Conservation (phyloP, 1,140 invertebrate species). For the Ceratina australensis region DNA sequence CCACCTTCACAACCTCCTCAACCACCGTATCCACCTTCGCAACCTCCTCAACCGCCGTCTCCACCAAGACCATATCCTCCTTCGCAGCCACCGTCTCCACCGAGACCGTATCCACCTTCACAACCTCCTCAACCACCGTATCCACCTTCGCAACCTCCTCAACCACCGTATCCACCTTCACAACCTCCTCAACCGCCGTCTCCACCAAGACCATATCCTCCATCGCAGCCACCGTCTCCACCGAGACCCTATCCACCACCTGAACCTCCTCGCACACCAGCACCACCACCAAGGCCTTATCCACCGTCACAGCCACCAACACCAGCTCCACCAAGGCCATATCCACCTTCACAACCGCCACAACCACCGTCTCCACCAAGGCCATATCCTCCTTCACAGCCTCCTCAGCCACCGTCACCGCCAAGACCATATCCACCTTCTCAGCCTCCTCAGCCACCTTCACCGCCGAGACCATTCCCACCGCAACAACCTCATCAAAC, state of each 20-base stretch:
- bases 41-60: background rate
- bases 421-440: constrained; percentile 10
- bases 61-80: background rate
- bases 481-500: constrained; percentile 22
- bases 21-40: background rate
- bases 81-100: too few relatives aligned
- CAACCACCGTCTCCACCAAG: constrained; percentile 9
- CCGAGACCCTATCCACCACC: constrained; percentile 38
- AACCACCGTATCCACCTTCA: background rate
- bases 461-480: constrained; percentile 14
- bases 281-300: background rate
- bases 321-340: constrained; percentile 14
- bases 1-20: background rate
- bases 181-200: background rate
- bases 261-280: constrained; percentile 1
- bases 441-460: background rate
- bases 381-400: background rate
- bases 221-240: background rate
- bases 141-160: background rate
- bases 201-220: constrained; percentile 28
- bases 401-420: background rate
- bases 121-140: background rate
- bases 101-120: background rate
- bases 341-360: constrained; percentile 11
- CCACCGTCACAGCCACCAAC: constrained; percentile 3